Evolutionary conservation across 2,888 invertebrate species (phyloP).

Genomic region (Halocaridina rubra): DNA sequence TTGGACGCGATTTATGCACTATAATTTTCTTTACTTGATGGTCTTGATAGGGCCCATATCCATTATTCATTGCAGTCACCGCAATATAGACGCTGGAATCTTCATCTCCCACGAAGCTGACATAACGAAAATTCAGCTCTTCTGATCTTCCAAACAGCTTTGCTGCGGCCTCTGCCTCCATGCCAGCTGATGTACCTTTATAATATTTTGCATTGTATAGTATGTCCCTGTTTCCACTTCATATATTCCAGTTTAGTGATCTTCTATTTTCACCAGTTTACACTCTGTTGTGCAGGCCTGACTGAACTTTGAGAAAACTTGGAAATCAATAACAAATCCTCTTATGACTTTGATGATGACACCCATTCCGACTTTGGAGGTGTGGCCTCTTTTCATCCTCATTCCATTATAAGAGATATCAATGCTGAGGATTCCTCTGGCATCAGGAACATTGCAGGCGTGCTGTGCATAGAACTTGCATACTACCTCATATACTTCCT

Average conservation of each 20-base stretch:
- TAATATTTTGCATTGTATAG: background rate
- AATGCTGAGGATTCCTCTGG: background rate
- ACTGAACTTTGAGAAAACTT: background rate
- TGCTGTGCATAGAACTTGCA: background rate
- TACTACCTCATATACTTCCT: background rate
- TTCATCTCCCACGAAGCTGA: background rate
- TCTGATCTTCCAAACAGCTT: background rate
- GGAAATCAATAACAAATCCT: background rate
- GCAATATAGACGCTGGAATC: constrained; percentile 22
- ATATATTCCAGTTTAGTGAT: background rate
- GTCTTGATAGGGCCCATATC: constrained; percentile 1
- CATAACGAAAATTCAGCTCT: background rate
- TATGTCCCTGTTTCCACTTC: background rate
- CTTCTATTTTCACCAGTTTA: background rate
- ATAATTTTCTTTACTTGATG: no score
- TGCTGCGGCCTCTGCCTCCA: constrained; percentile 10
- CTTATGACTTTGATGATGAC: background rate
- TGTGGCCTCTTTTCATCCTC: background rate
- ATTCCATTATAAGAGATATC: background rate
- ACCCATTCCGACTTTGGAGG: background rate
- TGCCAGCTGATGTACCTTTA: background rate
- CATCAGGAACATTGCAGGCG: background rate
- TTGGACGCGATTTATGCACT: no score
- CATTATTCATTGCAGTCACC: background rate
- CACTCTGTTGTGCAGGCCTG: background rate